These are phyloP conservation scores for Scrobipalpa costella DNA, from an alignment of 2,888 invertebrate genomes.

Conservation along the genomic window DNA sequence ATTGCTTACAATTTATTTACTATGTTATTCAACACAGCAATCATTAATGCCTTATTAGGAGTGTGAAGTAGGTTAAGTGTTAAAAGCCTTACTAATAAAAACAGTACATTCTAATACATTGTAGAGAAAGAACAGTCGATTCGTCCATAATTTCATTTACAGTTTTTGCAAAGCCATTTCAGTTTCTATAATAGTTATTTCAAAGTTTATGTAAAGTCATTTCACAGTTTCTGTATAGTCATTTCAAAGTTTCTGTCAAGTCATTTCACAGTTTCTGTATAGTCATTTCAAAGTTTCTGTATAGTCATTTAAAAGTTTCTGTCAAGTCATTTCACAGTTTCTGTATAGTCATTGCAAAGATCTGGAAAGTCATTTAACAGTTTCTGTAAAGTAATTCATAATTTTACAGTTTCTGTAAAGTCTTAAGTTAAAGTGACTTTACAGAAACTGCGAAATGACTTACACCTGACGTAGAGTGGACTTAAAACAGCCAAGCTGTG, in stretches of 20 bases:
- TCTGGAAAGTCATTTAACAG: neutral
- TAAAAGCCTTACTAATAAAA: conserved; percentile 20
- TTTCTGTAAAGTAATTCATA: neutral
- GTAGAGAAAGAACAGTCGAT: no score
- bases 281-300: no score
- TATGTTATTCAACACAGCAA: conserved; percentile 23
- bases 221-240: neutral
- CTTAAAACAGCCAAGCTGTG: no score
- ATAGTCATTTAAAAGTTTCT: no score
- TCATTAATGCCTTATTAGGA: conserved; percentile 32
- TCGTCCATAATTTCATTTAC: no score
- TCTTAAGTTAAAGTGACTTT: no score
- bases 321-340: no score
- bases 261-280: neutral
- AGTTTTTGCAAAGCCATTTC: no score
- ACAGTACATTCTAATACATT: neutral
- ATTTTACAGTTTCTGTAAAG: neutral
- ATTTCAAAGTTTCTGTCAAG: neutral
- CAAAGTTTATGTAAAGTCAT: neutral
- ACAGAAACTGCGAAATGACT: no score
- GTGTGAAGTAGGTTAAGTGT: conserved; percentile 25
- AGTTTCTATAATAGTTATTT: neutral
- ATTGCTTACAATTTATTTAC: neutral
- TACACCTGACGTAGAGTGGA: no score
- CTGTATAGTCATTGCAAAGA: no score